Evolutionary conservation across 2,113 vertebrate species (phyloP), one percentile per base, ranked within the genome.

Genomic region (Heloderma charlesbogerti): DNA sequence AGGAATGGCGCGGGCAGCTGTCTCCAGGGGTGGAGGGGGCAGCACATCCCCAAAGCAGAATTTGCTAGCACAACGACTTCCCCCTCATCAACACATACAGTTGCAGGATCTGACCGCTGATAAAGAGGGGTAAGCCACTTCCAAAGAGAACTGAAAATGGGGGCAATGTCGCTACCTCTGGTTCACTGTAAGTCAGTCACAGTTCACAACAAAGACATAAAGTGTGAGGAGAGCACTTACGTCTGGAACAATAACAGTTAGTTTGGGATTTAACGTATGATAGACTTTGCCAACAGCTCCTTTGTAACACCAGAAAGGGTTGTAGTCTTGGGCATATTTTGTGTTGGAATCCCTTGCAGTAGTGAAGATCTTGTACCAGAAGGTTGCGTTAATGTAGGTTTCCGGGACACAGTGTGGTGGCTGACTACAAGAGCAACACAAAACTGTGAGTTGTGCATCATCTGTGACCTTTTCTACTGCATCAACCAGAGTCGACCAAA

Each of bases 281-380:
- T 99, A 99, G 89, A 99, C 98, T 93, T 99, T 99, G 71, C 99
- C 99, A 6, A 99, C 97, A 54, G 99, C 99, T 93, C 99, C 99
- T 95, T 99, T 99, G 91, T 99, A 99, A 98, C 99, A 99, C 99
- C 99, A 99, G 97, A 99, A 99, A 0, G 99, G 99, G 95, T 99
- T 99, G 96, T 99, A 99, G 92, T 99, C 99, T 95, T 99, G 99
- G 12, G 98, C 98, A 75, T 99, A 99, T 94, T 99, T 99, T 40
- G 99, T 99, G 78, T 99, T 98, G 0, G 99, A 98, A 94, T 99
- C 99, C 2, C 99, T 98, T 40, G 98, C 99, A 0, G 98, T 99
- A 80, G 99, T 99, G 95, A 99, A 99, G 95, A 99, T 98, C 96
- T 99, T 99, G 97, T 99, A 99, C 99, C 98, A 99, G 54, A 98